A percentile compares a stretch with the other conserved stretches of the same genome.
phyloP scores from a whole-genome alignment of 2,113 vertebrate genomes.

The Condylura cristata region DNA sequence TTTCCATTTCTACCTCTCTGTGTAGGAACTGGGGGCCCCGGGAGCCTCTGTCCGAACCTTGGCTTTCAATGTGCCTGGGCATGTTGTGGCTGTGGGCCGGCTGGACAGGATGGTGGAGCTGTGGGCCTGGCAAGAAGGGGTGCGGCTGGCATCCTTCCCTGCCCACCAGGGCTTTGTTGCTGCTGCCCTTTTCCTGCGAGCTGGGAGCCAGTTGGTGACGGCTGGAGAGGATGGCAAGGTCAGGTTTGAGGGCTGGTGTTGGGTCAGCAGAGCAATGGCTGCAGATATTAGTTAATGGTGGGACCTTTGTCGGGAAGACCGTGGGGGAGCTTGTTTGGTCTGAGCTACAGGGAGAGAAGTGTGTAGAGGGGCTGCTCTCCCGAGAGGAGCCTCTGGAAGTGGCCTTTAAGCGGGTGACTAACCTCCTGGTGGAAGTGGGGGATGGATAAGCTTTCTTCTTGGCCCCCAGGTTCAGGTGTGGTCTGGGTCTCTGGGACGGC shows the following conservation, averaged over 20 bases:
- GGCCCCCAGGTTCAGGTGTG: constrained; percentile 89
- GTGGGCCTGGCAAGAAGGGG: constrained; percentile 88
- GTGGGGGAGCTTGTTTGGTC: background rate
- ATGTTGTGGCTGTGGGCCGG: constrained; percentile 87
- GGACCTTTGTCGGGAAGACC: background rate
- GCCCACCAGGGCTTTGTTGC: constrained; percentile 87
- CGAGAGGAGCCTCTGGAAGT: background rate
- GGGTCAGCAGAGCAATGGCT: background rate
- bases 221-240: constrained; percentile 90
- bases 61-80: constrained; percentile 86
- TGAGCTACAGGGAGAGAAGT: background rate
- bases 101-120: constrained; percentile 88
- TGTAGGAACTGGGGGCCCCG: constrained; percentile 87
- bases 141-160: constrained; percentile 86
- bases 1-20: background rate
- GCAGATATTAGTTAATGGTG: background rate
- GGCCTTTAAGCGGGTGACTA: background rate
- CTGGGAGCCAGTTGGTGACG: constrained; percentile 86
- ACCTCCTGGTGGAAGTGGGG: background rate
- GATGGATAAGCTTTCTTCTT: constrained; percentile 6
- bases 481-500: constrained; percentile 89
- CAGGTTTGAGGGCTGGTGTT: background rate
- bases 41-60: constrained; percentile 86
- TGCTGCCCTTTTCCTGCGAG: constrained; percentile 83
- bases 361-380: background rate